Conservation (phyloP, 2,888 invertebrate genomes). For the Ochlodes sylvanus region DNA sequence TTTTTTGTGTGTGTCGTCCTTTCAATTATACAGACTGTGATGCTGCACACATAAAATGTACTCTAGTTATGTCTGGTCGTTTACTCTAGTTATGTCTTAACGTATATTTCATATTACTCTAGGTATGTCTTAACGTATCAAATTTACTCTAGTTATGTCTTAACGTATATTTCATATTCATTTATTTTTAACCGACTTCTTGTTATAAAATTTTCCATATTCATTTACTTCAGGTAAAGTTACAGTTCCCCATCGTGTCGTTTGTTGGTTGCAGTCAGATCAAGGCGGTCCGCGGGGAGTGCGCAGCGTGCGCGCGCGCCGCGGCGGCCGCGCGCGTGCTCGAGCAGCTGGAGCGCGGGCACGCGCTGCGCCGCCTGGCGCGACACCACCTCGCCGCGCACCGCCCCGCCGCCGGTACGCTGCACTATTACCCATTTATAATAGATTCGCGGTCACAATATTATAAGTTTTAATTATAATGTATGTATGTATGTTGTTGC, state of each 20-base stretch:
- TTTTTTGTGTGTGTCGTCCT: too few species aligned
- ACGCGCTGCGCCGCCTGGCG: slow-evolving; percentile 91
- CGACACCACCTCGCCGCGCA: slow-evolving; percentile 61
- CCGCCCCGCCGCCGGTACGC: slow-evolving; percentile 46
- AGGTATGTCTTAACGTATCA: too few species aligned
- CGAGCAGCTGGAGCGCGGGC: slow-evolving; percentile 89
- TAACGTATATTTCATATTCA: too few species aligned
- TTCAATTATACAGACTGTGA: too few species aligned
- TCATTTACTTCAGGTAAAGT: background rate
- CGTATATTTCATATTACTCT: too few species aligned
- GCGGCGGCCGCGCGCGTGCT: slow-evolving; percentile 92
- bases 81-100: too few species aligned
- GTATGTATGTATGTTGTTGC: background rate
- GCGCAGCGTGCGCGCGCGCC: slow-evolving; percentile 89
- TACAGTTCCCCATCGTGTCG: background rate
- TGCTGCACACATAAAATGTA: too few species aligned
- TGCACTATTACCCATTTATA: background rate
- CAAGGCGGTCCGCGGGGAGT: slow-evolving; percentile 58
- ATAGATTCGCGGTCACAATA: background rate
- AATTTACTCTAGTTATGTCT: too few species aligned
- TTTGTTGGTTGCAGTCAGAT: slow-evolving; percentile 56
- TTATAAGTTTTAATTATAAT: too few species aligned
- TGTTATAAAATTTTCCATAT: too few species aligned
- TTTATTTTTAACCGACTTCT: too few species aligned
- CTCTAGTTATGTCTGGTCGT: too few species aligned